phyloP scores from a whole-genome alignment of 2,888 invertebrate species.

The Eilema depressum region DNA sequence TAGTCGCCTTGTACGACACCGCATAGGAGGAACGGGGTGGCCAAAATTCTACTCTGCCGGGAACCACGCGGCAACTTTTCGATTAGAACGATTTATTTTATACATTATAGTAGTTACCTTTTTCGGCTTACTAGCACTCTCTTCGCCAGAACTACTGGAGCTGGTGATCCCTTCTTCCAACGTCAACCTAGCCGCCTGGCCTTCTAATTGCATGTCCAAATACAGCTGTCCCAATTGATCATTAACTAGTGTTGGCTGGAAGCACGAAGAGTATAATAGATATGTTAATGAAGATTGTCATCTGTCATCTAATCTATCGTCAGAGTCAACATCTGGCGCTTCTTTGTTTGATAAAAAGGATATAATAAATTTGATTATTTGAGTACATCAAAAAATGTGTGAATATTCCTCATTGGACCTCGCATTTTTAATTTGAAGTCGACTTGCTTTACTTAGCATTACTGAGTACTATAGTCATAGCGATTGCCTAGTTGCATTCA shows the following conservation, averaged over 20 bases:
- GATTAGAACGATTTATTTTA: too few species aligned
- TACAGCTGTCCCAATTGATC: conserved; percentile 91
- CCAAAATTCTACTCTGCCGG: too few species aligned
- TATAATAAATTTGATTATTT: neutral
- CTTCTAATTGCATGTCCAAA: conserved; percentile 89
- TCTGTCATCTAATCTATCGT: neutral
- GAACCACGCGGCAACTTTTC: too few species aligned
- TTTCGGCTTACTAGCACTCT: conserved; percentile 42
- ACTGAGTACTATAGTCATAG: too few species aligned
- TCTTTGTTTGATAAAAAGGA: too few species aligned
- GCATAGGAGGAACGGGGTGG: too few species aligned
- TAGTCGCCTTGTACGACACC: too few species aligned
- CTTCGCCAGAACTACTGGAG: conserved; percentile 83
- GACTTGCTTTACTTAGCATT: neutral
- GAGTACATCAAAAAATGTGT: neutral
- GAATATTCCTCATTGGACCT: neutral
- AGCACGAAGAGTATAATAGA: neutral
- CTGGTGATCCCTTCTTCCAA: conserved; percentile 89
- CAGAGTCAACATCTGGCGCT: too few species aligned
- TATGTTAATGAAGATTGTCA: neutral
- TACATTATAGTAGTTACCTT: conserved; percentile 38
- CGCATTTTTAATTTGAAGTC: neutral
- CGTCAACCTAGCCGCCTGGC: conserved; percentile 86
- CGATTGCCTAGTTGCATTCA: too few species aligned
- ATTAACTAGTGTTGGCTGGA: conserved; percentile 89